Base-by-base conservation (phyloP, 2,113 vertebrate species). In the Lasiurus cinereus region DNA sequence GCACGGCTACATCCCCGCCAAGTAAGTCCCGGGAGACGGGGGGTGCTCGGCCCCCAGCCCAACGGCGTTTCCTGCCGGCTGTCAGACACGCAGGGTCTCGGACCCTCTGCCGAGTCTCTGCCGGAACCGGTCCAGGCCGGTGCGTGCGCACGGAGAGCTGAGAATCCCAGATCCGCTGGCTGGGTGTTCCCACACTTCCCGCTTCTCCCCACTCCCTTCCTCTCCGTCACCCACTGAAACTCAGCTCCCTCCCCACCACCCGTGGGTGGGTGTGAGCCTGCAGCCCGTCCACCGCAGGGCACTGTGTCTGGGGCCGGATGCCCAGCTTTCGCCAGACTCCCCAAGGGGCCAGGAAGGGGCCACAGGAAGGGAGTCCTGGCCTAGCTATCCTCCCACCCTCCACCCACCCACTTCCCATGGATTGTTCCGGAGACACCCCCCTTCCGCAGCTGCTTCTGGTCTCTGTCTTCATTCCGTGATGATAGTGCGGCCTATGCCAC, bases 1-100 rank as follows among this genome's bases (percentile, higher is more conserved):
- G 70, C 99, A 99, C 0, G 99, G 99, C 93, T 99, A 99, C 97
- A 97, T 95, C 27, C 98, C 98, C 67, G 93, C 97, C 96, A 98
- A 97, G 99, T 99, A 98, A 98, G 99, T 97, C 18, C 33, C 13
- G 43, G 33, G 29, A 5, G 31, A 6, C 14, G 0, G 15, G 0
- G 15, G 2, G 33, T 19, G n/a, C 5, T 64, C 0, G 0, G 36
- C 3, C 13, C n/a, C n/a, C 4, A 18, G 2, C 52, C 31, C 66
- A 56, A 0, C 7, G 10, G 14, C 22, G 10, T 11, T 31, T 6
- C 0, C 1, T 8, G 19, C 15, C 48, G 36, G 15, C 33, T 31
- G 9, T 36, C 69, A 76, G 56, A 52, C 56, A 33, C 10, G 27
- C 16, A 62, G 78, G 29, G 0, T 52, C 54, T 72, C 39, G 64